These are phyloP conservation scores for Tonatia bakeri DNA, from an alignment of 2,113 vertebrate species.

Conservation along the genomic window DNA sequence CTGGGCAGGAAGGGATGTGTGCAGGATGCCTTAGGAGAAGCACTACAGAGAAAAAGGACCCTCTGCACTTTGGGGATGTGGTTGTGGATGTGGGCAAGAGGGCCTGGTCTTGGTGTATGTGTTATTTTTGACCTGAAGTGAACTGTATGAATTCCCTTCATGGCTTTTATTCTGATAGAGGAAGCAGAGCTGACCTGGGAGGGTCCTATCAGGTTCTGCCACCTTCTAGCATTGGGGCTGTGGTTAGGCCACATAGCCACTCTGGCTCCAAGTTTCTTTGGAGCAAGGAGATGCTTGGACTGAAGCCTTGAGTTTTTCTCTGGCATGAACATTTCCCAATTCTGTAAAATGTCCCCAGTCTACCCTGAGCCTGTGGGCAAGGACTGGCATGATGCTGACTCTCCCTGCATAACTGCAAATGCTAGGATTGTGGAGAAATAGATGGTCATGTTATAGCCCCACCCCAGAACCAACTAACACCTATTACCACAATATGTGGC, in stretches of 20 bases:
- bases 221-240: neutral
- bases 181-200: neutral
- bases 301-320: neutral
- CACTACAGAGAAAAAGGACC: neutral
- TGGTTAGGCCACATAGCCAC: neutral
- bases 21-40: neutral
- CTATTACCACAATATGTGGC: neutral
- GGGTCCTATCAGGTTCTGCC: neutral
- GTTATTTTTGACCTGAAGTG: neutral
- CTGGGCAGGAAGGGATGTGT: neutral
- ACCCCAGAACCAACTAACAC: conserved; percentile 20
- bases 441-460: neutral
- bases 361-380: neutral
- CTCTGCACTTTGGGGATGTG: neutral
- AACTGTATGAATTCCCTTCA: neutral
- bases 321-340: neutral
- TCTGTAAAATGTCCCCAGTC: neutral
- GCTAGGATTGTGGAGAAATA: neutral
- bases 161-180: neutral
- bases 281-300: neutral
- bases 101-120: neutral
- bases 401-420: neutral
- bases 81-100: neutral
- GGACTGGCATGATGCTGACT: neutral
- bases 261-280: neutral